Evolutionary conservation across 2,797 vertebrate genomes (phyloP).

Genomic region (Poecilia velifera): DNA sequence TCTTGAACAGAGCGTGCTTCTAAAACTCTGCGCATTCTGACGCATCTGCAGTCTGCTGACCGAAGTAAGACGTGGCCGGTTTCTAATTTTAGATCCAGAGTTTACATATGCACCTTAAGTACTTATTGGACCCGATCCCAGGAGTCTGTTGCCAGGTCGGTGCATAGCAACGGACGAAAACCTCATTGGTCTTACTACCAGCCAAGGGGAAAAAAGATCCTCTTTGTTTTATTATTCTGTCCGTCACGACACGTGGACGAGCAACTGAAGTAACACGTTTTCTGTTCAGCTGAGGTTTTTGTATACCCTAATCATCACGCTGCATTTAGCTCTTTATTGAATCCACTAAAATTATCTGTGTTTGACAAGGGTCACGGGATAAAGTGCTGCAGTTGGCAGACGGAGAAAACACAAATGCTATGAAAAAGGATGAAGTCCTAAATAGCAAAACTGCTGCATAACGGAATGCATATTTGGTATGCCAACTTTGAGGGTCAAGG

Average conservation of each 20-base stretch:
- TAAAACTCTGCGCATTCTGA: constrained; percentile 26
- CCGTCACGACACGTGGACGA: constrained; percentile 9
- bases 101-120: constrained; percentile 64
- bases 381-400: neutral
- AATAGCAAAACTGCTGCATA: constrained; percentile 31
- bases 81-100: constrained; percentile 58
- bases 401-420: neutral
- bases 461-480: constrained; percentile 27
- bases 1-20: constrained; percentile 7
- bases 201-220: neutral
- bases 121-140: constrained; percentile 42
- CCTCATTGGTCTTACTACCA: constrained; percentile 47
- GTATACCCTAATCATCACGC: neutral
- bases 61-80: constrained; percentile 25
- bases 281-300: constrained; percentile 4
- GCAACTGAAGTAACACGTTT: neutral
- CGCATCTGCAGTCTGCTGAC: constrained; percentile 26
- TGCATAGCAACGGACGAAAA: constrained; percentile 49
- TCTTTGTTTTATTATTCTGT: constrained; percentile 18
- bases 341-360: neutral
- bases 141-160: constrained; percentile 44
- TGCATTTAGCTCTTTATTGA: neutral
- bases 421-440: constrained; percentile 18
- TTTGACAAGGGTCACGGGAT: neutral
- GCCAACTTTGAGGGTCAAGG: constrained; percentile 27